Conservation (phyloP, 2,797 vertebrate species). For the Spheniscus humboldti region DNA sequence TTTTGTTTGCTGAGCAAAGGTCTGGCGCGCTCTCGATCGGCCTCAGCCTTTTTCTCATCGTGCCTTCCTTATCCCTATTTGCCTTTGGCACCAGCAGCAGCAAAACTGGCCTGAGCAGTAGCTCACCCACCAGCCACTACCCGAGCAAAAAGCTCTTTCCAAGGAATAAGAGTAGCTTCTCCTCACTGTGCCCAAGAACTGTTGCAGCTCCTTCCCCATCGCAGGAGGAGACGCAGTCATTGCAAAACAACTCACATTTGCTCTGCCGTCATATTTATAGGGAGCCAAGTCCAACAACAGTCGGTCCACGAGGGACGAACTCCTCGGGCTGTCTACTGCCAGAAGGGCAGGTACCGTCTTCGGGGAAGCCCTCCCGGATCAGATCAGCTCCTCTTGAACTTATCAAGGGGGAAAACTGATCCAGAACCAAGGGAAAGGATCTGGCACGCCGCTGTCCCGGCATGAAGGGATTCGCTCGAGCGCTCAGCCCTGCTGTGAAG, state of each 20-base stretch:
- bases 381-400: neutral
- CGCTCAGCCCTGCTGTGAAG: neutral
- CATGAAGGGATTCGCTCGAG: rapidly evolving
- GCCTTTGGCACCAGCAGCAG: constrained; percentile 22
- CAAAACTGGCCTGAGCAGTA: neutral
- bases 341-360: neutral
- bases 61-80: constrained; percentile 8
- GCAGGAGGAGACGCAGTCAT: neutral
- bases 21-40: neutral
- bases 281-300: neutral
- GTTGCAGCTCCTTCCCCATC: rapidly evolving
- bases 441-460: rapidly evolving
- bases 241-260: neutral
- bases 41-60: neutral
- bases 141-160: neutral
- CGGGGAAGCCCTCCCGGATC: neutral
- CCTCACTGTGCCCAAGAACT: neutral
- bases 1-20: constrained; percentile 50
- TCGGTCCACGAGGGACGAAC: neutral
- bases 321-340: neutral
- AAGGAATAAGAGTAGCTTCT: neutral
- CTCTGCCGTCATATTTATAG: neutral
- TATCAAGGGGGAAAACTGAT: neutral
- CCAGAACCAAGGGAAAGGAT: neutral
- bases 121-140: neutral